Conservation (phyloP, 2,888 invertebrate genomes). For the Helobdella robusta region DNA sequence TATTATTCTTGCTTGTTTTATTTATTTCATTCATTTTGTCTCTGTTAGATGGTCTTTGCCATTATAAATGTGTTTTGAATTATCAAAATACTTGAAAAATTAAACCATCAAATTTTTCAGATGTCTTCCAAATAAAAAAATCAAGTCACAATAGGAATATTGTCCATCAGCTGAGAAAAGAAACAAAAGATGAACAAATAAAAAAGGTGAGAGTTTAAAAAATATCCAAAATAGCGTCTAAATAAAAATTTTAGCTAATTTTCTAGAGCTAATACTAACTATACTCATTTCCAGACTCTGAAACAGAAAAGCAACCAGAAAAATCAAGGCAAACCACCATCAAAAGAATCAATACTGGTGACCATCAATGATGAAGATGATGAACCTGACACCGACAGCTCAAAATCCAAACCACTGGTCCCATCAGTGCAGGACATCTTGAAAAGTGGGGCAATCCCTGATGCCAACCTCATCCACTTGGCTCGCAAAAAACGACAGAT, state of each 20-base stretch:
- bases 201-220: not conserved
- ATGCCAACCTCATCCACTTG: slow-evolving; percentile 94
- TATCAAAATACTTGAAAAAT: no score
- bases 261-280: no score
- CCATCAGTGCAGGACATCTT: slow-evolving; percentile 65
- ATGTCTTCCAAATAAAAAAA: slow-evolving; percentile 92
- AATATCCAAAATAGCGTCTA: not conserved
- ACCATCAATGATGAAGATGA: slow-evolving; percentile 47
- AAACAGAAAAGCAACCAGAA: not conserved
- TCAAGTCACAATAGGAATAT: slow-evolving; percentile 74
- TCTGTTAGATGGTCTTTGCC: no score
- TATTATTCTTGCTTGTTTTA: no score
- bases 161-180: slow-evolving; percentile 61
- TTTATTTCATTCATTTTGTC: no score
- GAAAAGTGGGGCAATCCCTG: slow-evolving; percentile 81
- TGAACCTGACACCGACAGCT: slow-evolving; percentile 5
- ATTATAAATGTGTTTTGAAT: no score
- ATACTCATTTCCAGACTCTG: no score
- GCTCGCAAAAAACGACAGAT: slow-evolving; percentile 87
- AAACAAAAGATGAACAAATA: slow-evolving; percentile 29
- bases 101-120: no score
- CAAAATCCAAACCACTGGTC: slow-evolving; percentile 48
- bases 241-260: not conserved
- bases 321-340: not conserved
- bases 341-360: slow-evolving; percentile 37